Evolutionary conservation across 2,113 vertebrate species (phyloP), one percentile per base, ranked within the genome.

Genomic region (Proteles cristata): DNA sequence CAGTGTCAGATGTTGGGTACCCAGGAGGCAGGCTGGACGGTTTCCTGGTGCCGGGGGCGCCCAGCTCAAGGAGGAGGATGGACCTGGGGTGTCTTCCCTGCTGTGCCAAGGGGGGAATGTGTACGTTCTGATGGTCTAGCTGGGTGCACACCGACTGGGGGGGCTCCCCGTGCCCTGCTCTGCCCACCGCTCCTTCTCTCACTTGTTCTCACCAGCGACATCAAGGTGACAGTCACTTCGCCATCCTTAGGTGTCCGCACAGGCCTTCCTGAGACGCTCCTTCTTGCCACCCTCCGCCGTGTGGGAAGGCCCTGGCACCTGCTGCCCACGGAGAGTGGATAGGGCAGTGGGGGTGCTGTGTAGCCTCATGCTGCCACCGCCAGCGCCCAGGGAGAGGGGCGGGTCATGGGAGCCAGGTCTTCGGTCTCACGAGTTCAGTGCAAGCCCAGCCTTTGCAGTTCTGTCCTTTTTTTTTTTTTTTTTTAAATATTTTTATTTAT

Each of bases 381-480:
- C 65, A 26, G 35, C 31, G 53, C 26, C 21, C 11, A 0, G 2
- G 79, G 61, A 77, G 35, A 35, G 61, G 11, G 0, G 4, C 2
- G 0, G 8, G 11, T 31, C 15, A 0, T 61, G 33, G 31, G 61
- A 35, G 14, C 39, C 19, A 1, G 8, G 39, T 8, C 26, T 50
- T 69, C 1, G 0, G 7, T 11, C 17, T 23, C 65, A 16, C 0
- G 0, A 1, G 3, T 31, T 23, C 23, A 14, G 48, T 5, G 71
- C 33, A 80, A 4, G 14, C 33, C 39, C 14, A 4, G 39, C 25
- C 25, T n/a, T 19, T 50, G 79, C 16, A 43, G 1, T 45, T 48
- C 26, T 0, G 1, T 71, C 53, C 53, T 79, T 50, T 33, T 2
- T 17, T n/a, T n/a, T n/a, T n/a, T n/a, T n/a, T n/a, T n/a, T n/a